phyloP scores from a whole-genome alignment of 2,888 invertebrate species.

The Chloromyia formosa region DNA sequence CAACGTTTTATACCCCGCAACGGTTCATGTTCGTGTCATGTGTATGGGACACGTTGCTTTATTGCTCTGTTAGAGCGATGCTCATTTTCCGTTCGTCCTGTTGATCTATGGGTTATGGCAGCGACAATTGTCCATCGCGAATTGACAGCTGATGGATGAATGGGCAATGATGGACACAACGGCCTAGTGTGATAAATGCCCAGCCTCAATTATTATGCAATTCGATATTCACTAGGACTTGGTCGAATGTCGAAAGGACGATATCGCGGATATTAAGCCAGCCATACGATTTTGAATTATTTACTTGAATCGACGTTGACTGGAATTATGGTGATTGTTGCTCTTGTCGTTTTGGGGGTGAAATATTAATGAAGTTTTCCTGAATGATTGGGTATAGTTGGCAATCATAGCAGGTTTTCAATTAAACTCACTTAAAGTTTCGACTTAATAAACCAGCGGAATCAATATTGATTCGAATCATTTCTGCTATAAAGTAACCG shows the following conservation, averaged over 20 bases:
- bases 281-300: background rate
- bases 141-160: constrained; percentile 47
- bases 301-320: constrained; percentile 11
- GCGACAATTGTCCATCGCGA: constrained; percentile 46
- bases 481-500: too few species aligned
- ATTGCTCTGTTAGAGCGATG: background rate
- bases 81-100: constrained; percentile 39
- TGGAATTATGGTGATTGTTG: constrained; percentile 10
- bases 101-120: constrained; percentile 47
- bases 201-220: constrained; percentile 28
- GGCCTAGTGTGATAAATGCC: constrained; percentile 26
- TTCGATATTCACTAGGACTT: constrained; percentile 5
- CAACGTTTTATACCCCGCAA: background rate
- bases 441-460: too few species aligned
- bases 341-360: background rate
- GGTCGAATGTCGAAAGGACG: background rate
- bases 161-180: constrained; percentile 45
- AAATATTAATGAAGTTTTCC: background rate
- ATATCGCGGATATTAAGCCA: background rate
- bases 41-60: constrained; percentile 7
- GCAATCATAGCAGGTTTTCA: too few species aligned
- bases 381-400: background rate
- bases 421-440: too few species aligned
- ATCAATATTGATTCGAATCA: too few species aligned
- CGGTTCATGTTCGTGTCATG: background rate